Percentiles rank a stretch among this genome's conserved stretches.
Conservation (phyloP, 2,113 vertebrate genomes). For the Oreochromis aureus region DNA sequence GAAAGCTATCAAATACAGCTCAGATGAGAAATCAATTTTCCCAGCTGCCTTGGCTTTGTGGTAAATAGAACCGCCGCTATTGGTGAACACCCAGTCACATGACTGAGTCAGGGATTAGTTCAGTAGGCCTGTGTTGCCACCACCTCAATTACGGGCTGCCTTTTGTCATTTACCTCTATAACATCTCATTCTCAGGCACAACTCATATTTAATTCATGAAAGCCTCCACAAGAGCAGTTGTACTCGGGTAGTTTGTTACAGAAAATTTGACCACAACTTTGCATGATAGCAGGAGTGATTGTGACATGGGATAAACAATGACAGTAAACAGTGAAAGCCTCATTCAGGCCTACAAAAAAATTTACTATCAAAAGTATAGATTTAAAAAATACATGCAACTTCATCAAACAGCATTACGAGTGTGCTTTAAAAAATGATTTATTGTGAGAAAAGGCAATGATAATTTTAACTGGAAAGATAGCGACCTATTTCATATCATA, state of each 20-base stretch:
- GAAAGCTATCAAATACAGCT: slow-evolving; percentile 99
- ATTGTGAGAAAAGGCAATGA: neutral
- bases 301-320: slow-evolving; percentile 64
- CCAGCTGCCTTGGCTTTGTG: slow-evolving; percentile 98
- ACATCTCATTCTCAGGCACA: slow-evolving; percentile 99
- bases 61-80: slow-evolving; percentile 74
- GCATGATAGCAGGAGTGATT: slow-evolving; percentile 75
- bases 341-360: neutral
- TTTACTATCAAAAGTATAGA: neutral
- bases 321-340: neutral
- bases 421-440: neutral
- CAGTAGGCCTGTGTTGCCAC: slow-evolving; percentile 91
- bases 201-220: slow-evolving; percentile 99
- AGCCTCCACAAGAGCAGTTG: slow-evolving; percentile 96
- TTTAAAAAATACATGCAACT: neutral
- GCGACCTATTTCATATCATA: neutral
- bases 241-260: slow-evolving; percentile 89
- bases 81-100: slow-evolving; percentile 82
- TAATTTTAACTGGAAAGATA: neutral
- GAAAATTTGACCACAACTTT: slow-evolving; percentile 81
- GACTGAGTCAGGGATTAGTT: slow-evolving; percentile 94
- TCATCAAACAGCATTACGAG: neutral
- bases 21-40: slow-evolving; percentile 99
- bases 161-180: slow-evolving; percentile 99
- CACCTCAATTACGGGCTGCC: slow-evolving; percentile 99